A percentile compares a stretch with the other conserved stretches of the same genome.
Evolutionary conservation across 2,888 invertebrate genomes (phyloP).

Genomic region (Xylota segnis): DNA sequence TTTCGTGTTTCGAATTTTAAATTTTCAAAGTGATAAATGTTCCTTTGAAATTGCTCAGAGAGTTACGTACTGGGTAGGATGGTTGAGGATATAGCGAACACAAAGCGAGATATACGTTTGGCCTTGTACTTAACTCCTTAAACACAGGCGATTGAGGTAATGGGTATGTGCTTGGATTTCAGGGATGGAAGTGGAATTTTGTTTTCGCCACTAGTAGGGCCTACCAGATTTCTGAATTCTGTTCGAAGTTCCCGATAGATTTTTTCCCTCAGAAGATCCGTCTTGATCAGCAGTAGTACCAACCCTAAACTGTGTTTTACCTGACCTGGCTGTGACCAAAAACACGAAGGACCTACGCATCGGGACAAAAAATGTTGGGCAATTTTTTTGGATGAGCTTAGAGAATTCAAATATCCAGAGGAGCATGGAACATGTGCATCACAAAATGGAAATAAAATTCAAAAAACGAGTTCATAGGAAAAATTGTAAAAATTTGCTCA

Average conservation of each 20-base stretch:
- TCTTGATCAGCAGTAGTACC: too few relatives aligned
- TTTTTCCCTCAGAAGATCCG: too few relatives aligned
- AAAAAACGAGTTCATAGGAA: too few relatives aligned
- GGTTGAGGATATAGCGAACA: constrained; percentile 20
- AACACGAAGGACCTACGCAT: too few relatives aligned
- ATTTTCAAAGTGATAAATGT: constrained; percentile 78
- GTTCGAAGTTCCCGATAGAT: background rate
- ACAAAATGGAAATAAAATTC: too few relatives aligned
- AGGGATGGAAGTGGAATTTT: constrained; percentile 1
- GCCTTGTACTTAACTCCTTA: constrained; percentile 59
- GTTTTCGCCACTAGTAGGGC: background rate
- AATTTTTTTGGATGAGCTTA: too few relatives aligned
- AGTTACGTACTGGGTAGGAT: constrained; percentile 8
- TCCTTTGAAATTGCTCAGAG: constrained; percentile 70
- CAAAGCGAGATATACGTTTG: constrained; percentile 54
- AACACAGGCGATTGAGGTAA: constrained; percentile 48
- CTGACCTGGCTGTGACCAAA: background rate
- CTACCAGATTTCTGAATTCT: background rate
- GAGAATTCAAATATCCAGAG: too few relatives aligned
- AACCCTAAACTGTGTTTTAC: too few relatives aligned
- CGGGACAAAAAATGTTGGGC: too few relatives aligned
- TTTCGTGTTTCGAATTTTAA: constrained; percentile 78
- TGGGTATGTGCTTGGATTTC: constrained; percentile 8
- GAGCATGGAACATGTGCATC: too few relatives aligned
- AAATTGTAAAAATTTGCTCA: too few relatives aligned